phyloP scores from a whole-genome alignment of 2,113 vertebrate species.

The Hippopotamus amphibius region DNA sequence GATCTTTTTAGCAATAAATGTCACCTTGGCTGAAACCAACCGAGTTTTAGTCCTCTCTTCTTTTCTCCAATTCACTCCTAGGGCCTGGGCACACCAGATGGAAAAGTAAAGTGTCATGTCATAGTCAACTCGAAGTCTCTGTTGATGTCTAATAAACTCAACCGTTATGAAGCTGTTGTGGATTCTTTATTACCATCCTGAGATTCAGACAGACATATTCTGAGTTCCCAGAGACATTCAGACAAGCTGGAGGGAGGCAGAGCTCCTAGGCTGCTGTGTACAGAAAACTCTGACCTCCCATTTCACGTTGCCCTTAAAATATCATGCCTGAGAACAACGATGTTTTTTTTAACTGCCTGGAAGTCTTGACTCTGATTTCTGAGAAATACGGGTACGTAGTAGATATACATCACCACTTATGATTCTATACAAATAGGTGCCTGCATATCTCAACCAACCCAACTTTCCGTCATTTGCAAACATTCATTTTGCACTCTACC shows the following conservation, averaged over 20 bases:
- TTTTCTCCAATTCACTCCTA: background rate
- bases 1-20: background rate
- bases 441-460: background rate
- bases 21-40: background rate
- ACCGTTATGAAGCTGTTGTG: background rate
- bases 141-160: slow-evolving; percentile 20
- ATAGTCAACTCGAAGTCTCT: background rate
- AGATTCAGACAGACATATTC: background rate
- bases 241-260: background rate
- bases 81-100: background rate
- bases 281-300: background rate
- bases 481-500: background rate
- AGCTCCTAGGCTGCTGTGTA: background rate
- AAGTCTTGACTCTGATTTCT: slow-evolving; percentile 9
- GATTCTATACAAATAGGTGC: background rate
- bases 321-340: background rate
- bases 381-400: background rate
- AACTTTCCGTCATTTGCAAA: background rate
- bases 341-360: background rate
- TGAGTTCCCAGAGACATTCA: background rate
- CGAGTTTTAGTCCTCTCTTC: background rate
- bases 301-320: background rate
- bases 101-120: background rate
- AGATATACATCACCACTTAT: background rate
- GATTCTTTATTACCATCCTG: background rate